Evolutionary conservation across 2,113 vertebrate genomes (phyloP), one percentile per base, ranked within the genome.

Genomic region (Pseudopodoces humilis): DNA sequence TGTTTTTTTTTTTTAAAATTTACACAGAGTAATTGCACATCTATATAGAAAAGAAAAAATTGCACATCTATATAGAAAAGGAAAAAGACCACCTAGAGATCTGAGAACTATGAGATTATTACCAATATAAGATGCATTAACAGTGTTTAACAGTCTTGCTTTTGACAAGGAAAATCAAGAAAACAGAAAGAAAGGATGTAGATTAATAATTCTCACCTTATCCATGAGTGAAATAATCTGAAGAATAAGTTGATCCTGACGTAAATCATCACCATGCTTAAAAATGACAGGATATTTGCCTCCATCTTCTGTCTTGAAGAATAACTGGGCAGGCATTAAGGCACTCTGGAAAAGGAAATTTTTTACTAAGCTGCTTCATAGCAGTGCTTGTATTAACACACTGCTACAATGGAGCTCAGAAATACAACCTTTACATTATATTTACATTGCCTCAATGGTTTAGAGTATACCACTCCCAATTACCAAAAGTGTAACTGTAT

Each of bases 181-280:
- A 63, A 56, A 75, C 1, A 69, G 28, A 74, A 62, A 16, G 13
- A 64, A 43, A 59, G 11, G 12, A 50, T 6, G 20, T 2, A 0
- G 2, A n/a, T 71, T 44, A 41, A 1, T 50, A 83, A 53, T 35
- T 65, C 43, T 97, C 78, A 99, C 99, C 98, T 99, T 99, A 97
- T 99, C 99, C 99, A 99, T 99, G 62, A 99, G 99, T 3, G 99
- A 99, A 97, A 99, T 99, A 91, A 99, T 99, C 96, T 99, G 99
- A 64, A 99, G 98, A 97, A 99, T 99, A 89, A 99, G 99, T 92
- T 99, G 99, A 97, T 99, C 99, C 91, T 99, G 99, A 50, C 99
- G 98, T 80, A 99, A 98, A 96, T 99, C 99, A 65, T 99, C 99
- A 11, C 99, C 99, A 9, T 99, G 99, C 90, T 99, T 99, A 97